A percentile compares a stretch with the other conserved stretches of the same genome.
These are phyloP conservation scores for Capitulum mitella DNA, from an alignment of 2,888 invertebrate species.

Conservation along the genomic window DNA sequence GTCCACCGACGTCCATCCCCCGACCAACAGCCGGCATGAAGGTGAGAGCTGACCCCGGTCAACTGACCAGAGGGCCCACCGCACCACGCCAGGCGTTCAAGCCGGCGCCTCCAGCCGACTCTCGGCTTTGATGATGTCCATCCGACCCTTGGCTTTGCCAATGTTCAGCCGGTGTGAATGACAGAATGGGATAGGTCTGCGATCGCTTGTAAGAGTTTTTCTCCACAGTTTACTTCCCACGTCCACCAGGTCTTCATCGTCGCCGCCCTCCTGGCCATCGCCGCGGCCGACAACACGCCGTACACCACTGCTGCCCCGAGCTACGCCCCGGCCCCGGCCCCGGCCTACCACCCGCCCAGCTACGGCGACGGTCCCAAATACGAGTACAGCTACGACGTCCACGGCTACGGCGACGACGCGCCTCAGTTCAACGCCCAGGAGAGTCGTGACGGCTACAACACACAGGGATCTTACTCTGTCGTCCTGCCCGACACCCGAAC, in stretches of 20 bases:
- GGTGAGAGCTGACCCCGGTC: too few relatives aligned
- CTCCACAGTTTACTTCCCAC: too few relatives aligned
- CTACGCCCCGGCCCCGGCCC: not conserved
- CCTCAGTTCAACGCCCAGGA: slow-evolving; percentile 28
- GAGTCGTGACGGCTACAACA: slow-evolving; percentile 30
- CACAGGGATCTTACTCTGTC: slow-evolving; percentile 33
- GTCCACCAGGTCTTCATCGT: not conserved
- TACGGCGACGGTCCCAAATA: slow-evolving; percentile 19
- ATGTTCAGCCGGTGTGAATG: too few relatives aligned
- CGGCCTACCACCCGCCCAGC: not conserved
- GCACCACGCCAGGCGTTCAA: too few relatives aligned
- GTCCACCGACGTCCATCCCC: not conserved
- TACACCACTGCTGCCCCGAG: not conserved
- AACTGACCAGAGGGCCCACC: too few relatives aligned
- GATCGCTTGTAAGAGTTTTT: too few relatives aligned
- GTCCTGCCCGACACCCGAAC: slow-evolving; percentile 35
- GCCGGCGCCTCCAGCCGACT: too few relatives aligned
- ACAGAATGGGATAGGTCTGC: too few relatives aligned
- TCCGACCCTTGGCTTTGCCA: too few relatives aligned
- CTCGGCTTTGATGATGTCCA: too few relatives aligned
- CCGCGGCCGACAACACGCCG: not conserved
- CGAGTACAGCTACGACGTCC: slow-evolving; percentile 31
- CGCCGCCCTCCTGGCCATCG: not conserved
- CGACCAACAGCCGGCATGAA: not conserved
- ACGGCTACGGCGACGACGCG: slow-evolving; percentile 30